Conservation (phyloP, 2,888 invertebrate species). For the Podotricha telesiphe region DNA sequence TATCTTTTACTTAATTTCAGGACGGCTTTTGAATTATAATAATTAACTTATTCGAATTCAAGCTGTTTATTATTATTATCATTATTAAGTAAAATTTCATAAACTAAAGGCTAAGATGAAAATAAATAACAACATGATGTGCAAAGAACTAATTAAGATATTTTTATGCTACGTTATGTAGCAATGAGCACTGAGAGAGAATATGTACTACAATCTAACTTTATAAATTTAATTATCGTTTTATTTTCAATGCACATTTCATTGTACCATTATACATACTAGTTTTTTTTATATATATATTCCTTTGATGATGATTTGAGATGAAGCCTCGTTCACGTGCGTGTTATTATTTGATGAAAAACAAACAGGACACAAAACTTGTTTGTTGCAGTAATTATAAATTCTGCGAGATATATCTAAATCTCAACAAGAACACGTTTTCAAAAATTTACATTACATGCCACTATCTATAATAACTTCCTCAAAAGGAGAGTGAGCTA, state of each 20-base stretch:
- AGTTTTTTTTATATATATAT: background rate
- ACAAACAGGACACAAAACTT: no score
- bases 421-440: no score
- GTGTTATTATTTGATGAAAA: no score
- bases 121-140: background rate
- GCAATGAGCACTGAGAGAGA: background rate
- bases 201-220: background rate
- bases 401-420: no score
- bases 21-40: slow-evolving; percentile 3
- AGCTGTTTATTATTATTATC: background rate
- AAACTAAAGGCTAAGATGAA: background rate
- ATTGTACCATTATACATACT: background rate
- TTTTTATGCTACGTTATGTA: background rate
- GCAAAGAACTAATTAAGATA: background rate
- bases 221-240: background rate
- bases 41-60: background rate
- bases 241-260: background rate
- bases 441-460: no score
- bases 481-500: no score
- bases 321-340: no score
- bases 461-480: no score
- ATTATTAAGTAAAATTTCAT: slow-evolving; percentile 1
- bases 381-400: no score
- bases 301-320: no score
- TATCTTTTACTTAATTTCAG: background rate